A percentile compares a stretch with the other conserved stretches of the same genome.
Evolutionary conservation across 2,113 vertebrate species (phyloP).

Genomic region (Cynopterus brachyotis): DNA sequence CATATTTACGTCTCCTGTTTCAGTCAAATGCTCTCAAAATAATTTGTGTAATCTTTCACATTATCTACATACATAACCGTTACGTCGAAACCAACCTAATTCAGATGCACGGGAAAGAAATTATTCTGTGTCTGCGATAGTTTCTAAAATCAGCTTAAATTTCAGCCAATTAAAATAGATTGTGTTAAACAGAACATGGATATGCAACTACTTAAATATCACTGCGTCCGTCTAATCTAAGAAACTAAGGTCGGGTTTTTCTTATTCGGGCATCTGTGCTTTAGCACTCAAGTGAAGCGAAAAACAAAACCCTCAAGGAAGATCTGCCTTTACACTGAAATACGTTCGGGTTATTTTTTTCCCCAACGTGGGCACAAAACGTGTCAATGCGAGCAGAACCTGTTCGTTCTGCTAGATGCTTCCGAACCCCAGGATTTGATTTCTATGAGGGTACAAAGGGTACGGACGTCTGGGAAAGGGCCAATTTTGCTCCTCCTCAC

Average conservation of each 20-base stretch:
- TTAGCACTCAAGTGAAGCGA: constrained; percentile 54
- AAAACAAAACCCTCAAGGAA: constrained; percentile 63
- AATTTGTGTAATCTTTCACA: constrained; percentile 64
- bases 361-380: constrained; percentile 68
- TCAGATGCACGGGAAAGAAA: constrained; percentile 64
- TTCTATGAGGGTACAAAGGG: constrained; percentile 63
- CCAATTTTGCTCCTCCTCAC: constrained; percentile 44
- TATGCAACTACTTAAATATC: constrained; percentile 65
- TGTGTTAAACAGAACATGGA: constrained; percentile 59
- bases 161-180: constrained; percentile 63
- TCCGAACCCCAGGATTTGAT: constrained; percentile 53
- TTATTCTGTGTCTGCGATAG: constrained; percentile 66
- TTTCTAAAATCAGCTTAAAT: constrained; percentile 71
- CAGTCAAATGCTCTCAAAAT: constrained; percentile 66
- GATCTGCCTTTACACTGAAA: constrained; percentile 60
- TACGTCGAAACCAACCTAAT: constrained; percentile 60
- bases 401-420: constrained; percentile 55
- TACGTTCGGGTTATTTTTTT: constrained; percentile 57
- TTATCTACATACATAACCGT: constrained; percentile 59
- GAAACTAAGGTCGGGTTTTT: constrained; percentile 67
- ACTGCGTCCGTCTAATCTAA: constrained; percentile 46
- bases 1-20: constrained; percentile 60
- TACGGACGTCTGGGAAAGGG: constrained; percentile 43
- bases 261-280: constrained; percentile 59
- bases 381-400: constrained; percentile 43